Evolutionary conservation across 2,113 vertebrate species (phyloP), one percentile per base, ranked within the genome.

Genomic region (Solea solea): DNA sequence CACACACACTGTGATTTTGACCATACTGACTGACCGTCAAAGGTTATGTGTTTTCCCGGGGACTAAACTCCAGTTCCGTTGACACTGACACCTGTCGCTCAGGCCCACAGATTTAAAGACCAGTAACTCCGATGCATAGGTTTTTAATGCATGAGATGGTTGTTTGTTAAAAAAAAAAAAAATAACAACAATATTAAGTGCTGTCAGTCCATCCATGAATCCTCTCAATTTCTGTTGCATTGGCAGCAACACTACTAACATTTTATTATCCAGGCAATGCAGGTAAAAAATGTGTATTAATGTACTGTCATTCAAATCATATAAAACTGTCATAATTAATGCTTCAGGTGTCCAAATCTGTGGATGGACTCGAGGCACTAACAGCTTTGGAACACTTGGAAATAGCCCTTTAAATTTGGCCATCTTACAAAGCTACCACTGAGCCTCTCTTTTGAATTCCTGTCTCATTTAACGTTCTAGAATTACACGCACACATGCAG

Each of bases 11-110:
- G 45, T 41, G 61, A 57, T 75, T 82, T 62, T 39, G 40, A 73
- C 67, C 56, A n/a, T 73, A 57, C 42, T 74, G 82, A 85, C 82
- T 80, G 72, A 68, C 82, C 54, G 44, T 72, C 71, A 42, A 67
- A 64, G 67, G 69, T 74, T 68, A 57, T 64, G 65, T 60, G 74
- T 78, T 65, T 55, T 78, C 64, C 64, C 44, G n/a, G 13, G 50
- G 68, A 80, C 55, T 62, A 44, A 65, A 73, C 21, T 62, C 55
- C 64, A 4, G 42, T 66, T 66, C 34, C 40, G 53, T 79, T 16
- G 34, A 34, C 2, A 51, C 55, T 21, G 65, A 77, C 64, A 76
- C 67, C 44, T 62, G 9, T 50, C 21, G 48, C 60, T 84, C 72
- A 28, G 74, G 58, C 61, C 59, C 61, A 54, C 58, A 39, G 64